phyloP scores from a whole-genome alignment of 2,797 vertebrate genomes.

The Petrocephalus schoutedeni region DNA sequence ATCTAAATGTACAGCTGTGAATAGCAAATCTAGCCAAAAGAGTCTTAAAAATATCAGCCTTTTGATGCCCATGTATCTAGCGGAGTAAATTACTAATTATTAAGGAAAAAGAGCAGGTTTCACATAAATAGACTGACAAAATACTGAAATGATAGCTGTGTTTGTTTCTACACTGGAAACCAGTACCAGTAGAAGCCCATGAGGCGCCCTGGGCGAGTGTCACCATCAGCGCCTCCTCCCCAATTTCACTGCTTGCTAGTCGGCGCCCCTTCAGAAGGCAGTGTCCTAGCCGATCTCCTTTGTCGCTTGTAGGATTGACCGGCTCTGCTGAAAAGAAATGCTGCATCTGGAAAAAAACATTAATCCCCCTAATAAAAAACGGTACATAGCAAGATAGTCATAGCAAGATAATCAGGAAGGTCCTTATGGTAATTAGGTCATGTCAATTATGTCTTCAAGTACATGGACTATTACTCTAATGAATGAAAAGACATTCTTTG shows the following conservation, averaged over 20 bases:
- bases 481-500: not conserved
- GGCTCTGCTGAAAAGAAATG: not conserved
- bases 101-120: not conserved
- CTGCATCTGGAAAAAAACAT: not conserved
- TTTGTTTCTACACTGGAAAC: not conserved
- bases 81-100: not conserved
- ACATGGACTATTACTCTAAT: not conserved
- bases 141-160: not conserved
- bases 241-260: no score
- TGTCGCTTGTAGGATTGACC: no score
- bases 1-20: not conserved
- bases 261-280: no score
- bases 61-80: not conserved
- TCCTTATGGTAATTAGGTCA: not conserved
- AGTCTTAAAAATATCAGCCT: conserved; percentile 12
- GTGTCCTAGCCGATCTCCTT: no score
- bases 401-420: not conserved
- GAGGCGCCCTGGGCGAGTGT: not conserved
- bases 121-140: not conserved
- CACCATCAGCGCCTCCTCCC: not conserved
- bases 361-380: not conserved
- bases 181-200: not conserved
- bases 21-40: not conserved
- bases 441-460: not conserved
- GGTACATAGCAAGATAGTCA: not conserved